These are phyloP conservation scores for Drosophila neoperkinsi DNA, from an alignment of 2,888 invertebrate genomes.

Conservation along the genomic window DNA sequence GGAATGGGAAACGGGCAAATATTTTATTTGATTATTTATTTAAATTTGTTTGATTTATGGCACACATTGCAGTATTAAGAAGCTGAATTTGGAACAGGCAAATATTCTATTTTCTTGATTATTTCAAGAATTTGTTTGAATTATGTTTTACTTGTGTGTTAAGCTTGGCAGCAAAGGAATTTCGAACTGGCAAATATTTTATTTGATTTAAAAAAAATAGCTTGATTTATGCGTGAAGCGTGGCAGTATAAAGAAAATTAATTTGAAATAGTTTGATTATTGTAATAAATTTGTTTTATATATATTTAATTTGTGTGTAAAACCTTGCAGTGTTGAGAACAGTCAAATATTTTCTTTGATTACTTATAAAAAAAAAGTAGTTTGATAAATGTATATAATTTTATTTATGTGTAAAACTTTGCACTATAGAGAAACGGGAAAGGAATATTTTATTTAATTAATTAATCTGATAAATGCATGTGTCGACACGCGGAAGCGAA, in stretches of 20 bases:
- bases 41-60: neutral
- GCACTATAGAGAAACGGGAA: no score
- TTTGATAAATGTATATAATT: neutral
- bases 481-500: neutral
- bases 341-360: neutral
- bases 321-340: neutral
- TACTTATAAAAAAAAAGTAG: neutral
- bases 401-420: neutral
- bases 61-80: neutral
- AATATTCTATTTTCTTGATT: neutral
- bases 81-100: neutral
- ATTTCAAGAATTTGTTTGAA: neutral
- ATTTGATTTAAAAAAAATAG: neutral
- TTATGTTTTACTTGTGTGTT: neutral
- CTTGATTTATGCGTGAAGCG: no score
- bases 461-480: no score
- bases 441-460: neutral
- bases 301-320: neutral
- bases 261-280: no score
- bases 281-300: no score
- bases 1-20: no score
- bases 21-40: neutral
- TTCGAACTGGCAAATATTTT: neutral
- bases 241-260: no score
- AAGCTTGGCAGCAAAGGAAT: neutral